phyloP scores from a whole-genome alignment of 2,113 vertebrate species.

The Canis aureus region DNA sequence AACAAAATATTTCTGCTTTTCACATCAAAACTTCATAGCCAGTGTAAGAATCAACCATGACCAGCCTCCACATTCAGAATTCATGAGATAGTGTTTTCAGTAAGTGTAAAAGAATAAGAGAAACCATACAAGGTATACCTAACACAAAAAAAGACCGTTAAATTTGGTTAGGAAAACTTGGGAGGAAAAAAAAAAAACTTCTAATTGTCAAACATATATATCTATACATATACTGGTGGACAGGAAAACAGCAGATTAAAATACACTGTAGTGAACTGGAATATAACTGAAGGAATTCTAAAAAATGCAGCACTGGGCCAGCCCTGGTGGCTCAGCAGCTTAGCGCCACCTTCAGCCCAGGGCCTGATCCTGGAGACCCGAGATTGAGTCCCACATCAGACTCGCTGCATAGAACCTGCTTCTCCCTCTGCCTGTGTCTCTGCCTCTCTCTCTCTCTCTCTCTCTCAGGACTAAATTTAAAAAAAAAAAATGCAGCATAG shows the following conservation, averaged over 20 bases:
- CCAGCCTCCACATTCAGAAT: not conserved
- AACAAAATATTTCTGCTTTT: constrained; percentile 30
- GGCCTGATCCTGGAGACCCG: no score
- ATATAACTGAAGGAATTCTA: not conserved
- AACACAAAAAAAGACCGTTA: not conserved
- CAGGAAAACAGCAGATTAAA: not conserved
- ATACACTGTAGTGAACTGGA: not conserved
- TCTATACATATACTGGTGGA: not conserved
- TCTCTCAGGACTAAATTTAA: no score
- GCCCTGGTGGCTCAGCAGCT: no score
- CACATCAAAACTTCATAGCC: not conserved
- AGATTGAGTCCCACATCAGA: no score
- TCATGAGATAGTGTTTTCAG: constrained; percentile 19
- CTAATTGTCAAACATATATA: not conserved
- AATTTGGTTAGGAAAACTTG: not conserved
- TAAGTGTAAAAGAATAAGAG: not conserved
- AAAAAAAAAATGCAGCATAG: not conserved
- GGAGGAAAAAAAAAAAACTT: not conserved
- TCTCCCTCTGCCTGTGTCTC: no score
- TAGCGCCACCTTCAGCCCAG: no score
- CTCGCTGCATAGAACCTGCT: no score
- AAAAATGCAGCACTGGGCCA: not conserved
- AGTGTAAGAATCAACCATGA: not conserved
- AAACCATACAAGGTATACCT: not conserved
- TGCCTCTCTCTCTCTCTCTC: no score